Conservation (phyloP, 1,140 invertebrate species). For the Campodea augens region DNA sequence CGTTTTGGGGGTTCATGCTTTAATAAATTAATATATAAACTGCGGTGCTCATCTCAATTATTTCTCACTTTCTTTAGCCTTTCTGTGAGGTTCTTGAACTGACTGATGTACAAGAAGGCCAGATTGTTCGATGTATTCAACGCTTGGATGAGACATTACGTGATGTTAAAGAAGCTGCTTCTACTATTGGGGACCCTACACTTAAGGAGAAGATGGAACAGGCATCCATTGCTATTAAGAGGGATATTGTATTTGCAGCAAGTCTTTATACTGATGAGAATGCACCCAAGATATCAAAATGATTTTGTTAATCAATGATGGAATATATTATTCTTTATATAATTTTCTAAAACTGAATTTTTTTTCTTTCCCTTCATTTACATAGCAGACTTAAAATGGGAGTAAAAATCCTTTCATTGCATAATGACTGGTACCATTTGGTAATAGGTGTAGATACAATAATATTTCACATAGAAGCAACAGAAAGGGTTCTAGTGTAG, state of each 20-base stretch:
- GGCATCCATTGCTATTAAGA: conserved; percentile 75
- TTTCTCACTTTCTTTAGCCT: conserved; percentile 41
- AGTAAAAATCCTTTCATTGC: too few species aligned
- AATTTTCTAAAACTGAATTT: too few species aligned
- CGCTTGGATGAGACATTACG: conserved; percentile 80
- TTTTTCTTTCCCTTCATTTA: too few species aligned
- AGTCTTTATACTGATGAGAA: conserved; percentile 96
- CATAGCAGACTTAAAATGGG: too few species aligned
- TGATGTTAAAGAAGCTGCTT: conserved; percentile 81
- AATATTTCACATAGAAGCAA: too few species aligned
- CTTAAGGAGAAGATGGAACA: conserved; percentile 89
- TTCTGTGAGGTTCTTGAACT: conserved; percentile 84
- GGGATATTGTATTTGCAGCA: conserved; percentile 96
- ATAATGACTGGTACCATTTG: too few species aligned
- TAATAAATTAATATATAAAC: neutral
- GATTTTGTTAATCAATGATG: too few species aligned
- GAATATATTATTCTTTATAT: too few species aligned
- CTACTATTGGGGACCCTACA: conserved; percentile 78
- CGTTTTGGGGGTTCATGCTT: neutral
- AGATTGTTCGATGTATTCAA: conserved; percentile 94
- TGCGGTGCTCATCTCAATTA: neutral
- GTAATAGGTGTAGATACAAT: too few species aligned
- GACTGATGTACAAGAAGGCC: conserved; percentile 87
- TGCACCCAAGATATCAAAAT: too few species aligned
- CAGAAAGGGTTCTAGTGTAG: too few species aligned